Evolutionary conservation across 2,797 vertebrate species (phyloP).

Genomic region (Steatocranus sp.): DNA sequence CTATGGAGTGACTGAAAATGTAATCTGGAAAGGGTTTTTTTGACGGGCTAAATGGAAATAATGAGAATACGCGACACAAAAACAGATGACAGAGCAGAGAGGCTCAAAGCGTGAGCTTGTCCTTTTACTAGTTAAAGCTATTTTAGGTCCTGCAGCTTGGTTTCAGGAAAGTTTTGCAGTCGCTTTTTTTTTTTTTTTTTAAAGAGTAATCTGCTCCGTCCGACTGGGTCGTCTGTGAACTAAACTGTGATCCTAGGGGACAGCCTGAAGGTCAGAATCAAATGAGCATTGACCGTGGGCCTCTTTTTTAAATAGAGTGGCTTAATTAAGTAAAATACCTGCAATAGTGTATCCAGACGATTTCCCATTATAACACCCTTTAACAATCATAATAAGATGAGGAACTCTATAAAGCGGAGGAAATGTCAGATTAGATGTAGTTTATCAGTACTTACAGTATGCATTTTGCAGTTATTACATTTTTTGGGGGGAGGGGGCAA

Average conservation of each 20-base stretch:
- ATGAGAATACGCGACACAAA: too few species aligned
- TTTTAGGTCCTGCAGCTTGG: slow-evolving; percentile 11
- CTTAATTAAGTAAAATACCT: neutral
- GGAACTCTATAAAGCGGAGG: neutral
- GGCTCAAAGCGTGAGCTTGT: neutral
- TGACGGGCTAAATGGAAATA: slow-evolving; percentile 25
- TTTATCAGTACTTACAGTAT: slow-evolving; percentile 35
- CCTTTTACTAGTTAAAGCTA: slow-evolving; percentile 24
- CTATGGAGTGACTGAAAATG: slow-evolving; percentile 10
- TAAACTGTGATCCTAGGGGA: neutral
- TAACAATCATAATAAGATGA: neutral
- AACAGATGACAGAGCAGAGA: slow-evolving; percentile 45
- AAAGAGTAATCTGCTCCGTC: neutral
- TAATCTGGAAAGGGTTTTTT: slow-evolving; percentile 20
- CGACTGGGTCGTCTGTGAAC: neutral
- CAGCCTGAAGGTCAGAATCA: neutral
- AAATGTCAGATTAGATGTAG: slow-evolving; percentile 21
- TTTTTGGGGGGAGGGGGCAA: neutral
- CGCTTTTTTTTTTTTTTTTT: neutral
- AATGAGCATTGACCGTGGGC: neutral
- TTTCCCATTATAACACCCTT: neutral
- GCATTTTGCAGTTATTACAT: slow-evolving; percentile 32
- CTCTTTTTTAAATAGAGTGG: neutral
- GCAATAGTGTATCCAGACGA: neutral
- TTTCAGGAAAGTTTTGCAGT: slow-evolving; percentile 13